phyloP scores from a whole-genome alignment of 30 jellyfish, hydroid and myxozoan species.

The Sanderia malayensis region DNA sequence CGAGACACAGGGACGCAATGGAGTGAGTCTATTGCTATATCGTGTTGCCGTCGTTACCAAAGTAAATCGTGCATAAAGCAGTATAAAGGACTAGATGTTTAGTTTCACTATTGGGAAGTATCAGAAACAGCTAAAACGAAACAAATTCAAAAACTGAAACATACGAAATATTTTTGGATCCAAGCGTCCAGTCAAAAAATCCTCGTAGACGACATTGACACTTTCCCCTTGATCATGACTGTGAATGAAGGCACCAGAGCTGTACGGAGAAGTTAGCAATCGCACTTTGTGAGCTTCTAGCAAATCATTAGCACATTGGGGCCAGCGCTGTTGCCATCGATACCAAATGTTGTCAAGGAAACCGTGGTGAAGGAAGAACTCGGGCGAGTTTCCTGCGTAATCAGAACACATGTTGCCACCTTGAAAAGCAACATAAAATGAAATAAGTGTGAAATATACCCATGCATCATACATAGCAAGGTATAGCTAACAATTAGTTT shows the following conservation, averaged over 20 bases:
- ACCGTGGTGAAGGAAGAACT: conserved; percentile 59
- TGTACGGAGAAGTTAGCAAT: conserved; percentile 1
- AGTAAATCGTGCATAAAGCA: no score
- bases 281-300: not conserved
- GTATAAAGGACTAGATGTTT: no score
- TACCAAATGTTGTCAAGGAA: conserved; percentile 56
- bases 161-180: conserved; percentile 2
- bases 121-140: not conserved
- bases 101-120: no score
- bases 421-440: not conserved
- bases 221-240: conserved; percentile 39
- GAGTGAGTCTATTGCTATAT: no score
- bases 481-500: no score
- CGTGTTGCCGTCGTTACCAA: no score
- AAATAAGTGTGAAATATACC: no score
- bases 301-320: conserved; percentile 14
- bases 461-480: no score
- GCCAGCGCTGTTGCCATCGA: conserved; percentile 43
- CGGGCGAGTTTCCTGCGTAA: conserved; percentile 55
- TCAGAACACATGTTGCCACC: conserved; percentile 55
- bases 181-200: conserved; percentile 3
- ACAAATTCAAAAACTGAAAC: no score
- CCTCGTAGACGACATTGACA: conserved; percentile 25
- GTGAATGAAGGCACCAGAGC: conserved; percentile 20
- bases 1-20: no score